Evolutionary conservation across 1,140 invertebrate genomes (phyloP).

Genomic region (Nasonia giraulti): DNA sequence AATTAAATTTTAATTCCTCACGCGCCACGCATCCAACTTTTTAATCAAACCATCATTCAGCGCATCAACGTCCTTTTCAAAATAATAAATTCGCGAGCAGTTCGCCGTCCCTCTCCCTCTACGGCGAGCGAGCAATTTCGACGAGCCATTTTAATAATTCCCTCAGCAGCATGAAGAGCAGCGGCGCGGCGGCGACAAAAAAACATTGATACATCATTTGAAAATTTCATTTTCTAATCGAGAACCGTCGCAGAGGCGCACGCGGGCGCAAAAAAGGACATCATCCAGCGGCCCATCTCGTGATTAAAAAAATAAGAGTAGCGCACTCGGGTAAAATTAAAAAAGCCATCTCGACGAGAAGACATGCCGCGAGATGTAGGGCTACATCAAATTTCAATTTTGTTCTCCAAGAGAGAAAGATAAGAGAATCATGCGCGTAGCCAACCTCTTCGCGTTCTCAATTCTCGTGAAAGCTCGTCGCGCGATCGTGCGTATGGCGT

Average conservation of each 20-base stretch:
- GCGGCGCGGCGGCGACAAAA: not conserved
- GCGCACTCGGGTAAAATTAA: conserved; percentile 33
- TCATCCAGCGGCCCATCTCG: not conserved
- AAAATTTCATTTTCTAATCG: not conserved
- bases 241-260: not conserved
- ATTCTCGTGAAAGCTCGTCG: conserved; percentile 42
- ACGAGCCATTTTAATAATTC: no score
- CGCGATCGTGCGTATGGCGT: conserved; percentile 16
- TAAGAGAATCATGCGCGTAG: not conserved
- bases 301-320: conserved; percentile 22
- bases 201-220: not conserved
- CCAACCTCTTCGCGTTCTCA: conserved; percentile 25
- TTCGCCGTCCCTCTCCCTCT: no score
- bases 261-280: no score
- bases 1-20: not conserved
- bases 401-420: not conserved
- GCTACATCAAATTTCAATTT: conserved; percentile 51
- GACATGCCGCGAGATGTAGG: no score
- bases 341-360: conserved; percentile 20
- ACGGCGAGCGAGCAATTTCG: no score
- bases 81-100: not conserved
- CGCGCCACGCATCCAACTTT: not conserved
- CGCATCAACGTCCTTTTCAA: no score
- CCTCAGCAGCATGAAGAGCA: no score
- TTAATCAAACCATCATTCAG: not conserved